Base-by-base conservation (phyloP, 2,888 invertebrate species). In the Brachypalpus laphriformis region DNA sequence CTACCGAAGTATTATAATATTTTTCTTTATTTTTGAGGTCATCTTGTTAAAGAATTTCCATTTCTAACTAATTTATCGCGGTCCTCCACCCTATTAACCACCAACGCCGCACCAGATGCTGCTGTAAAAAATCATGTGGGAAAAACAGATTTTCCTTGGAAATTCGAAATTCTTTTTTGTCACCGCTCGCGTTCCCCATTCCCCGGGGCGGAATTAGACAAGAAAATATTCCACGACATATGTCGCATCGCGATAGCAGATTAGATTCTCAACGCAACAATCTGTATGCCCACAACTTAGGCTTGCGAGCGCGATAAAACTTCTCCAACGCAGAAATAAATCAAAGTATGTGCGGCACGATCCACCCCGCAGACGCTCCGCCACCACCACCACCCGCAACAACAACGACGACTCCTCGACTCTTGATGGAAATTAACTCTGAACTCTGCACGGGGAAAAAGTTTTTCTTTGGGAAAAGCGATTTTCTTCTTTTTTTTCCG, bases 251-350 rank as follows among this genome's bases (percentile, higher is more conserved):
- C 45, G 72, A 78, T 72, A 68, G 71, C 51, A 72, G 71, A 61
- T 82, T 66, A 82, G 61, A 61, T 72, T 77, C 72, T 78, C 54
- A 72, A 72, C 59, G 72, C 82, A 82, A 82, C 78, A 82, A 82
- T 82, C 72, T 82, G 66, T 65, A 77, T 65, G 20, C 56, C 56
- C 56, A 18, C 75, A 47, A 65, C 70, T 71, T n/a, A n/a, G 72
- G 61, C 72, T 61, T 77, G 82, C 72, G 63, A 83, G 78, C 49
- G 59, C 72, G 78, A 83, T 83, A 72, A 83, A 83, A 83, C 68
- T 74, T 78, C 61, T 78, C 72, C 72, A 68, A 68, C 66, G 72
- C 68, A 78, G 31, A 63, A 72, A 83, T 83, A 83, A 83, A 83
- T 83, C 82, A 83, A 83, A 83, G 66, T 47, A 56, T 65, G 59